Evolutionary conservation across 2,797 vertebrate species (phyloP).

Genomic region (Anguilla obscura): DNA sequence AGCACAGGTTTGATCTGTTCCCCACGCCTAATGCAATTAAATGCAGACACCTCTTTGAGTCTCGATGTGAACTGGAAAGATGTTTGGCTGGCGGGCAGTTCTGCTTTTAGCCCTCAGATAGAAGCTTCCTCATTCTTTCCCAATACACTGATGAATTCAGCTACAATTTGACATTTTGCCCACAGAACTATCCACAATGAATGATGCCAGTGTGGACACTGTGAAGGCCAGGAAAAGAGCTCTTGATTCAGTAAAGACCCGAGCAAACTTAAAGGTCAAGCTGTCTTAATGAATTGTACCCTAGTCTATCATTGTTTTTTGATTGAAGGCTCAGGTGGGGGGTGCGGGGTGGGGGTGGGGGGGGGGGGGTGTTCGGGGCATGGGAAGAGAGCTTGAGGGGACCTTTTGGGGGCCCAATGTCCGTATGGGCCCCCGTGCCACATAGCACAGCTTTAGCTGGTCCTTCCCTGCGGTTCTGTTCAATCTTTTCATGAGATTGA

Average conservation of each 20-base stretch:
- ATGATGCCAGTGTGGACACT: background rate
- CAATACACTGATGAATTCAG: background rate
- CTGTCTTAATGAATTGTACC: background rate
- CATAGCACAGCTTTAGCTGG: background rate
- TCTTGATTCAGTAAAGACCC: background rate
- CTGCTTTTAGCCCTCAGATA: background rate
- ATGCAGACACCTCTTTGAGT: background rate
- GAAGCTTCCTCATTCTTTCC: background rate
- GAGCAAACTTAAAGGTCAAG: background rate
- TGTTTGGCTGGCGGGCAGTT: background rate
- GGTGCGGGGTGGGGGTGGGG: too few species aligned
- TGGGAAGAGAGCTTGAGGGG: background rate
- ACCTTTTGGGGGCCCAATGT: background rate
- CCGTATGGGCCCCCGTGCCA: background rate
- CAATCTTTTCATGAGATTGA: background rate
- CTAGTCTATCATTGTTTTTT: background rate
- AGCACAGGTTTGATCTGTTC: constrained; percentile 6
- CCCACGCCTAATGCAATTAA: background rate
- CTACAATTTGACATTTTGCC: background rate
- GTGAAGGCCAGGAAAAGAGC: background rate
- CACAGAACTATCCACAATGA: background rate
- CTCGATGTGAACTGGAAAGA: background rate
- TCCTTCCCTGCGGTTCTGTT: background rate
- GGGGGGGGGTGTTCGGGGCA: too few species aligned
- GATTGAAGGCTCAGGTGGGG: background rate